phyloP scores from a whole-genome alignment of 1,140 invertebrate species.

The Drosophila sechellia region DNA sequence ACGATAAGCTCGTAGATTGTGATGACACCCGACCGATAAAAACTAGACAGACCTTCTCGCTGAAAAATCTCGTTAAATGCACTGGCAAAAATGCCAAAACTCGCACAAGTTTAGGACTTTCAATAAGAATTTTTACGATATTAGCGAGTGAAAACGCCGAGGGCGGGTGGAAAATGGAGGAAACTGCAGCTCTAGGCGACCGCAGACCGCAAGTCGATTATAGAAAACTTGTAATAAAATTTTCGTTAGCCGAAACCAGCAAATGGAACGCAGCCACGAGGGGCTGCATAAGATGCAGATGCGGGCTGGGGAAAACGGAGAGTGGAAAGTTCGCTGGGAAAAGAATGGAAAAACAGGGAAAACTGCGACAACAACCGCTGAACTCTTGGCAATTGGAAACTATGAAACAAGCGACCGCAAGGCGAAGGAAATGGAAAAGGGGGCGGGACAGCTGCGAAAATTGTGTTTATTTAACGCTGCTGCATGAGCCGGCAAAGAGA shows the following conservation, averaged over 20 bases:
- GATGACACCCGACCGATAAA: slow-evolving; percentile 14
- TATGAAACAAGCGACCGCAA: slow-evolving; percentile 66
- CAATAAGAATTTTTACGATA: slow-evolving; percentile 63
- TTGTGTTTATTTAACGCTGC: slow-evolving; percentile 69
- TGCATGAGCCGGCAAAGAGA: slow-evolving; percentile 31
- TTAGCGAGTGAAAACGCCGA: slow-evolving; percentile 19
- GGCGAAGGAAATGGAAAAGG: slow-evolving; percentile 13
- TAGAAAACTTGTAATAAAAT: slow-evolving; percentile 79
- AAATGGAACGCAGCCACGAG: slow-evolving; percentile 59
- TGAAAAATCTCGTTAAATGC: slow-evolving; percentile 6
- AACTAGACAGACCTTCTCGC: neutral
- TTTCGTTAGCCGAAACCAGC: slow-evolving; percentile 69
- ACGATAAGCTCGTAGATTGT: neutral
- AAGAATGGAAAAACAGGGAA: slow-evolving; percentile 32
- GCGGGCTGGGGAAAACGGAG: neutral
- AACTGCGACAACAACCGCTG: slow-evolving; percentile 23
- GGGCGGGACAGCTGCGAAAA: slow-evolving; percentile 48
- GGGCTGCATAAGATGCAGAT: slow-evolving; percentile 19
- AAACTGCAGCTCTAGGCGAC: slow-evolving; percentile 31
- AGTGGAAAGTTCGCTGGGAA: slow-evolving; percentile 37
- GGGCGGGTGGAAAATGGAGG: slow-evolving; percentile 3
- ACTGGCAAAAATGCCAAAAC: slow-evolving; percentile 19
- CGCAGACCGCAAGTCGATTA: slow-evolving; percentile 71
- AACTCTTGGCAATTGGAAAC: slow-evolving; percentile 62
- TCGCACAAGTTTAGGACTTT: slow-evolving; percentile 7